These are phyloP conservation scores for Rhagium mordax DNA, from an alignment of 2,888 invertebrate genomes.

Conservation along the genomic window DNA sequence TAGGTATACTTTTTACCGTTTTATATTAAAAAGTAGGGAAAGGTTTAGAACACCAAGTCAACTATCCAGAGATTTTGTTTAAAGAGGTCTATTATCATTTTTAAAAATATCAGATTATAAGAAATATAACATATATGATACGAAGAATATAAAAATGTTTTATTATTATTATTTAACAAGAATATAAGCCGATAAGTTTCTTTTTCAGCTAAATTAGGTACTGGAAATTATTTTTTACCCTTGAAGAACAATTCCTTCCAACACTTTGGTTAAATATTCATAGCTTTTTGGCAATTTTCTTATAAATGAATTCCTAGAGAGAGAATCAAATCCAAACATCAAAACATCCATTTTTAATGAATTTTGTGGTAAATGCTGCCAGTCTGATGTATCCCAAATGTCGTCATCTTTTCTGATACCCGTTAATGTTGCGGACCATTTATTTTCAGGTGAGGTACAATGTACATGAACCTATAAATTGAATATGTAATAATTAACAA, in stretches of 20 bases:
- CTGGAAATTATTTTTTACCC: constrained; percentile 72
- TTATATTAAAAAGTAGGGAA: too few species aligned
- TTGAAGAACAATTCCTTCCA: constrained; percentile 78
- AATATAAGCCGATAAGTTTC: too few species aligned
- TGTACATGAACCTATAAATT: constrained; percentile 74
- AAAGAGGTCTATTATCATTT: too few species aligned
- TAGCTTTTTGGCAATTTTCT: constrained; percentile 85
- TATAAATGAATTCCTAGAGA: constrained; percentile 87
- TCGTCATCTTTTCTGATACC: constrained; percentile 73
- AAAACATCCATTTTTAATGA: constrained; percentile 79
- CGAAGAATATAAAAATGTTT: too few species aligned
- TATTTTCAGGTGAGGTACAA: constrained; percentile 73
- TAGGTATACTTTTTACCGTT: too few species aligned
- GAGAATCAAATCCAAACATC: constrained; percentile 91
- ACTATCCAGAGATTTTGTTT: too few species aligned
- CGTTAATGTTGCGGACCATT: constrained; percentile 80
- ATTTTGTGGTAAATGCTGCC: constrained; percentile 70
- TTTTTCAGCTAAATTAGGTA: too few species aligned
- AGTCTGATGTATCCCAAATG: constrained; percentile 69
- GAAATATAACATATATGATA: too few species aligned
- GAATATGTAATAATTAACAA: not conserved
- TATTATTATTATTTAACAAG: too few species aligned
- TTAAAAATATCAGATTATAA: too few species aligned
- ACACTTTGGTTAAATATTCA: constrained; percentile 76
- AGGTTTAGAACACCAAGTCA: too few species aligned